Base-by-base conservation (phyloP, 2,797 vertebrate genomes). In the Aeoliscus strigatus region DNA sequence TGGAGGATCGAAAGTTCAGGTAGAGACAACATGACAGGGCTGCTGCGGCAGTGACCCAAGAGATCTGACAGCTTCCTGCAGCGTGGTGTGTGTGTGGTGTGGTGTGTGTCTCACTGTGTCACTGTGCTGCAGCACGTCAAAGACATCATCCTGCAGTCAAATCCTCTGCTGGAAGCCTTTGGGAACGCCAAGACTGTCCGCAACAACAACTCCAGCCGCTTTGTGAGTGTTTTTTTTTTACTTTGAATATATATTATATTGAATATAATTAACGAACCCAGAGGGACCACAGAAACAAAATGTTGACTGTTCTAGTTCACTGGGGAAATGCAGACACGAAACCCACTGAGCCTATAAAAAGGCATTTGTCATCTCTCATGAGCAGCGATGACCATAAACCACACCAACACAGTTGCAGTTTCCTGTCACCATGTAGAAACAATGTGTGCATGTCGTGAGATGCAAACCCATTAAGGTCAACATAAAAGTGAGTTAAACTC, bases 161-260 rank as follows among this genome's bases (percentile, higher is more conserved):
- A 99, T 74, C 95, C 96, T 0, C 83, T 98, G 47, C 86, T 99
- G 27, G 96, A 99, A 70, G 96, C 96, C 15, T 99, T 99, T 0
- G 96, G 96, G 9, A 99, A 99, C 0, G 95, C 95, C 45, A 99
- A 99, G 84, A 99, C 95, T 0, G 90, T 98, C 44, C 88, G 95
- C 47, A 99, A 99, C 88, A 97, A 98, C 86, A 99, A 98, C 70
- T 98, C 96, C 34, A 99, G 96, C 50, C 92, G 95, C 38, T 98
- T 99, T 1, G 96, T 99, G 79, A 94, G 96, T 93, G 16, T 21
- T 21, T n/a, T n/a, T n/a, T n/a, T n/a, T n/a, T n/a, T n/a, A n/a
- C n/a, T n/a, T n/a, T n/a, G n/a, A n/a, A n/a, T n/a, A n/a, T n/a
- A n/a, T n/a, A n/a, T n/a, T n/a, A n/a, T n/a, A n/a, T n/a, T n/a